Conservation (phyloP, 2,888 invertebrate genomes). For the Aporophyla nigra region DNA sequence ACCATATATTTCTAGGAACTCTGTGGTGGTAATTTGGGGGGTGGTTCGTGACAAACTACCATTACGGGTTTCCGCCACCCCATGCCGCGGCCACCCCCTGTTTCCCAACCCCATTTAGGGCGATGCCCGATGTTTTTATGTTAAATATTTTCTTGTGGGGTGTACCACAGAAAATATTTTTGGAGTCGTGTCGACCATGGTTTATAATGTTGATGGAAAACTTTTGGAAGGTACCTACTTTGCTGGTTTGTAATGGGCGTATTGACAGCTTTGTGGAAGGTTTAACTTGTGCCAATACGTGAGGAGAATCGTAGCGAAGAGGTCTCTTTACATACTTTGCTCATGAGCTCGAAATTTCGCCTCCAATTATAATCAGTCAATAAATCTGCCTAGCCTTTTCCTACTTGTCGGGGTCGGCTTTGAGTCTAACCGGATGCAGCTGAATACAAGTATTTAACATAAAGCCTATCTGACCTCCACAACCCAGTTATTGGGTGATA, state of each 20-base stretch:
- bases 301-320: neutral
- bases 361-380: too few species aligned
- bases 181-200: slow-evolving; percentile 30
- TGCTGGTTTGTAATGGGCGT: neutral
- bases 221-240: neutral
- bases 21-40: slow-evolving; percentile 77
- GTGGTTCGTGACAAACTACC: slow-evolving; percentile 85
- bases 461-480: too few species aligned
- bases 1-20: slow-evolving; percentile 71
- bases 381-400: too few species aligned
- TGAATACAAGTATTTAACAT: too few species aligned
- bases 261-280: neutral
- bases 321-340: neutral
- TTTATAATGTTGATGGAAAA: slow-evolving; percentile 23
- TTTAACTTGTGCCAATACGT: neutral
- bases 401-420: too few species aligned
- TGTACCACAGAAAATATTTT: slow-evolving; percentile 42
- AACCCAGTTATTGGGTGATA: too few species aligned
- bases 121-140: slow-evolving; percentile 72
- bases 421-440: too few species aligned
- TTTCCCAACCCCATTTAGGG: slow-evolving; percentile 76
- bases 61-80: slow-evolving; percentile 85
- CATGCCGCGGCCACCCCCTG: slow-evolving; percentile 70
- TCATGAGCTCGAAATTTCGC: neutral
- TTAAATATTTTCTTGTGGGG: slow-evolving; percentile 70